phyloP scores from a whole-genome alignment of 2,888 invertebrate genomes.

The Orthosia cruda region DNA sequence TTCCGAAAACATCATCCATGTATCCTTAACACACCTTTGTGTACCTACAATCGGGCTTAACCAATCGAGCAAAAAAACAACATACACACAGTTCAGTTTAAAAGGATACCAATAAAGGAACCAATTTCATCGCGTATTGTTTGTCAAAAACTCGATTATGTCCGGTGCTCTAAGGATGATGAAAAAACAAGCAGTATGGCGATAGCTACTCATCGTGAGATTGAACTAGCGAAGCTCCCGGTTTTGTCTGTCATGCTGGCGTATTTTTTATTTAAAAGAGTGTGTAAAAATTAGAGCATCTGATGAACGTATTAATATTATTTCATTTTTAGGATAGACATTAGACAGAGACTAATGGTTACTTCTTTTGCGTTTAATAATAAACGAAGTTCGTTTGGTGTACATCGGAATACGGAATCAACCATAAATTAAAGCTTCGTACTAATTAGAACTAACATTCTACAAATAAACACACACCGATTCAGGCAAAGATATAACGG shows the following conservation, averaged over 20 bases:
- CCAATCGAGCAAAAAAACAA: conserved; percentile 60
- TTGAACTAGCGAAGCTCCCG: conserved; percentile 43
- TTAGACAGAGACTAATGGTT: not conserved
- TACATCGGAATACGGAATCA: conserved; percentile 21
- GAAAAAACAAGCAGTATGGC: conserved; percentile 74
- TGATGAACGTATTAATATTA: not conserved
- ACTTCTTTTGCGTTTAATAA: conserved; percentile 1
- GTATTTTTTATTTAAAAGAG: not conserved
- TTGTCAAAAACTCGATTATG: conserved; percentile 90
- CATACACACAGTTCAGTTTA: conserved; percentile 78
- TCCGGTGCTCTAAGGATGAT: conserved; percentile 83
- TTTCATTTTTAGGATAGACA: not conserved
- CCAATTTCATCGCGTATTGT: conserved; percentile 90
- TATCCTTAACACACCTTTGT: conserved; percentile 22
- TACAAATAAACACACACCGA: conserved; percentile 51
- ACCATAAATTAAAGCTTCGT: conserved; percentile 38
- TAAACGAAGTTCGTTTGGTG: conserved; percentile 7
- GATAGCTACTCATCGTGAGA: conserved; percentile 63
- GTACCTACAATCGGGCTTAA: conserved; percentile 41
- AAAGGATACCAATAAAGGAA: conserved; percentile 86
- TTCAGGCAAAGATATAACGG: conserved; percentile 86
- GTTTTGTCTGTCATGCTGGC: conserved; percentile 53
- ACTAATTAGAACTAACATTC: conserved; percentile 50
- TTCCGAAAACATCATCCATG: not conserved
- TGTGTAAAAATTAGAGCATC: not conserved